Base-by-base conservation (phyloP, 2,888 invertebrate species). In the Chymomyza caudatula region DNA sequence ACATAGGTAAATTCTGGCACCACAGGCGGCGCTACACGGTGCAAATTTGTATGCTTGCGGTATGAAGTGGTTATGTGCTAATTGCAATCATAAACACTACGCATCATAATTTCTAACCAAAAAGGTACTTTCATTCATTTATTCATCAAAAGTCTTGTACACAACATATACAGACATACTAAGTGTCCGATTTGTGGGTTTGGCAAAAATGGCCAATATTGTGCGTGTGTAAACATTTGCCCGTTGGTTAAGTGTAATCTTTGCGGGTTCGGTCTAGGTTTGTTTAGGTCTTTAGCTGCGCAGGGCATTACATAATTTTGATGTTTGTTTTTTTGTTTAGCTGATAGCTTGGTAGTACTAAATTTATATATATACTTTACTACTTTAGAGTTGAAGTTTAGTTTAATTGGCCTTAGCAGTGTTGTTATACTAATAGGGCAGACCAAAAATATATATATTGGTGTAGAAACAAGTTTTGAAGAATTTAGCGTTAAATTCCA, bases 121-220 rank as follows among this genome's bases (percentile, higher is more conserved):
- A 62, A n/a, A 64, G 69, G 58, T 73, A 77, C 80, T 83, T 86
- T 86, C 86, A 85, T 86, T 85, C 81, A 81, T 86, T 85, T 83
- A 85, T 86, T 85, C 81, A 86, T 76, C 54, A 55, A 72, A 42
- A 17, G 13, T 23, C 49, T 63, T 63, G 69, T 65, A 6, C 17
- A 54, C 2, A 17, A 25, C 2, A 20, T 19, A 20, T 3, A 19
- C 55, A 60, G 63, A 67, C 43, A 63, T 57, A 63, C n/a, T n/a
- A n/a, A n/a, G n/a, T n/a, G n/a, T n/a, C n/a, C n/a, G n/a, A 60
- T 23, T 44, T 58, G 11, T 53, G 66, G 73, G 66, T 63, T 63
- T 58, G 60, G 68, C 52, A 43, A 29, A 51, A 25, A 25, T 47
- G 19, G 25, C 19, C 17, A 37, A 57, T 49, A 37, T 43, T 57